Conservation (phyloP, 2,797 vertebrate genomes). For the Aviceda leuphotes region DNA sequence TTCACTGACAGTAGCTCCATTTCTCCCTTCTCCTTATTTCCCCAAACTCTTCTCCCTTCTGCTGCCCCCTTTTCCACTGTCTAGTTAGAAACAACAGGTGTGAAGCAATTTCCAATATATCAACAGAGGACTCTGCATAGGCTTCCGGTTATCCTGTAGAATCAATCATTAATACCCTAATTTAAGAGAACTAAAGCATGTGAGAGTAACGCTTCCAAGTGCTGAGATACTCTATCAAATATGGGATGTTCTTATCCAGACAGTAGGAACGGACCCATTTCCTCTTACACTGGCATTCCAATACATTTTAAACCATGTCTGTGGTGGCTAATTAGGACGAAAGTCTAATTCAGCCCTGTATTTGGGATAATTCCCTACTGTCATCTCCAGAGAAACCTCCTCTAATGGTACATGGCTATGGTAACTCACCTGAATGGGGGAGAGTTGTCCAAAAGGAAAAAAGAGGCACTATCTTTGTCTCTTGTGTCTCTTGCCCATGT, state of each 20-base stretch:
- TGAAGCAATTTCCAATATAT: not conserved
- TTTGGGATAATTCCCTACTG: not conserved
- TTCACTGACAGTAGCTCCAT: not conserved
- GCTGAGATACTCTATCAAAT: not conserved
- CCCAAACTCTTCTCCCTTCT: not conserved
- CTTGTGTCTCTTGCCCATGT: fast-evolving
- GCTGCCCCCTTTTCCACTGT: not conserved
- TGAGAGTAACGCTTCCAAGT: not conserved
- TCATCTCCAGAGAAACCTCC: not conserved
- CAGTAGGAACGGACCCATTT: not conserved
- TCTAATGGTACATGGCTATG: too few species aligned
- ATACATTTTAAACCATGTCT: not conserved
- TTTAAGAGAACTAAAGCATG: not conserved
- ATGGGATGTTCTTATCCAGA: not conserved
- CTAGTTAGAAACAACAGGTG: not conserved
- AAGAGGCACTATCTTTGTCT: fast-evolving
- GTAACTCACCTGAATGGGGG: fast-evolving
- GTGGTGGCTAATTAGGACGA: not conserved
- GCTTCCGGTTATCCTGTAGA: not conserved
- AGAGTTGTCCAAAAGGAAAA: not conserved
- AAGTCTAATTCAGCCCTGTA: not conserved
- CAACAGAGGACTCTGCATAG: not conserved
- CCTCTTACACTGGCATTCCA: not conserved
- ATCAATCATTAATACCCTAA: not conserved
- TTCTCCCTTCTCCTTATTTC: not conserved